phyloP scores from a whole-genome alignment of 1,140 invertebrate species.

The Aradophagus sp. region DNA sequence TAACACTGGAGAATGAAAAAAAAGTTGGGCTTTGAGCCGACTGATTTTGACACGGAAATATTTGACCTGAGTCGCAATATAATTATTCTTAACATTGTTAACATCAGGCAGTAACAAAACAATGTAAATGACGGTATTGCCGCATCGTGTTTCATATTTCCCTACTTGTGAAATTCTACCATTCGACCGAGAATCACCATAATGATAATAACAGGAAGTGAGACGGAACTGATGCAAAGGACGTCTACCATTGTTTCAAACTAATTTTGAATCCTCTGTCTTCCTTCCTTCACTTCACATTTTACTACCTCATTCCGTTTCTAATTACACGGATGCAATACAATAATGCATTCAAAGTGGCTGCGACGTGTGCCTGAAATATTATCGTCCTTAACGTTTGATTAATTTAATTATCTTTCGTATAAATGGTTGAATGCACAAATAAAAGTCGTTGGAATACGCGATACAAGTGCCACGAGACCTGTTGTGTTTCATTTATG shows the following conservation, averaged over 20 bases:
- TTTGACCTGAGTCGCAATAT: no score
- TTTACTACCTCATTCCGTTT: constrained; percentile 53
- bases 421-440: no score
- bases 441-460: no score
- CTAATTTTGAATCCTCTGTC: constrained; percentile 49
- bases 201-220: constrained; percentile 53
- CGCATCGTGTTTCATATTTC: constrained; percentile 37
- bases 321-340: constrained; percentile 48
- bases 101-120: constrained; percentile 30
- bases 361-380: constrained; percentile 20
- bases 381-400: constrained; percentile 5
- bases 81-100: no score
- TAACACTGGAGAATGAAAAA: no score
- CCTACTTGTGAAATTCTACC: constrained; percentile 39
- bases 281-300: constrained; percentile 53
- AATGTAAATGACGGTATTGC: constrained; percentile 49
- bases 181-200: constrained; percentile 57
- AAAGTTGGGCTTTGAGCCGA: no score
- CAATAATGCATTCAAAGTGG: constrained; percentile 41
- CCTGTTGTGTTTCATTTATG: no score
- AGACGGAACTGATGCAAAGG: constrained; percentile 56
- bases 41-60: no score
- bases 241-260: constrained; percentile 54
- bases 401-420: constrained; percentile 12
- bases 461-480: no score